A percentile compares a stretch with the other conserved stretches of the same genome.
Conservation (phyloP, 2,113 vertebrate genomes). For the Penelope pileata region DNA sequence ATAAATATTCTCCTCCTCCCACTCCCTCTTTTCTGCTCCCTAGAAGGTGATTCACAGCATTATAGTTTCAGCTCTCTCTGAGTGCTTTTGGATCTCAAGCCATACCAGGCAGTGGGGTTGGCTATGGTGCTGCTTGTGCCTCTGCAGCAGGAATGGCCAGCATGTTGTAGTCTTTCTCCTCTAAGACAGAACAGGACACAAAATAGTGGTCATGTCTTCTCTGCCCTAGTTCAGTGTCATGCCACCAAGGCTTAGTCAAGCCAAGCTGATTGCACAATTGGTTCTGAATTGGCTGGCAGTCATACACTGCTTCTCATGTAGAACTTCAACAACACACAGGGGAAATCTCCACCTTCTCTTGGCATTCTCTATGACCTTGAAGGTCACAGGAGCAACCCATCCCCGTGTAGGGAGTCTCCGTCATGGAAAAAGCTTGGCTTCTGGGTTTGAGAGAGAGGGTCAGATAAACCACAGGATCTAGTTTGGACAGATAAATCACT, state of each 20-base stretch:
- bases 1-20: not conserved
- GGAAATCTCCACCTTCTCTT: not conserved
- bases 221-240: not conserved
- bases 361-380: not conserved
- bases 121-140: accelerated
- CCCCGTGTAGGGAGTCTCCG: not conserved
- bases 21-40: not conserved
- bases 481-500: not conserved
- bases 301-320: not conserved
- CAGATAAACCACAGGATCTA: not conserved
- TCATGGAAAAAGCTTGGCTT: not conserved
- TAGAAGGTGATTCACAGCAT: not conserved
- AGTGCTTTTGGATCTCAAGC: not conserved
- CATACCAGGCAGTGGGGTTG: accelerated
- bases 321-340: not conserved
- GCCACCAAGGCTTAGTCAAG: not conserved
- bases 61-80: not conserved
- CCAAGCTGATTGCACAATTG: not conserved
- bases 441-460: not conserved
- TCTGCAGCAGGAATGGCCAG: not conserved
- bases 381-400: accelerated
- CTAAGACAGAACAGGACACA: not conserved
- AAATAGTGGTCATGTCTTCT: not conserved
- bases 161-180: not conserved
- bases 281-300: not conserved